Percentiles rank a stretch among this genome's conserved stretches.
These are phyloP conservation scores for Apolygus lucorum DNA, from an alignment of 1,140 invertebrate genomes.

Conservation along the genomic window DNA sequence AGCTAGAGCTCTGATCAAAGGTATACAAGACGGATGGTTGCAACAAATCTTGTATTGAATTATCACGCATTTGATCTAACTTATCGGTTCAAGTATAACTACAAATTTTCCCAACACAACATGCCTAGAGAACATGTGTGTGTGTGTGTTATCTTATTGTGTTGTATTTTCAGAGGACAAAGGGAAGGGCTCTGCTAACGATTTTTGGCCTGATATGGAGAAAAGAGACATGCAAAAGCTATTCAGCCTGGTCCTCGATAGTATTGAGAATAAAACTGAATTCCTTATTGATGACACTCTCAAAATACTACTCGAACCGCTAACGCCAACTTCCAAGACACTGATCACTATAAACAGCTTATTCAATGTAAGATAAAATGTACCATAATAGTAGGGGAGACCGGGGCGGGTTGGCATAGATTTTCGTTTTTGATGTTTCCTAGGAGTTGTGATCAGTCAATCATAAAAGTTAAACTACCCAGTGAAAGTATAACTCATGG, in stretches of 20 bases:
- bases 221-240: not conserved
- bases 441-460: no score
- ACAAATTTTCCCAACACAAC: no score
- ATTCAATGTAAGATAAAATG: not conserved
- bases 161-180: constrained; percentile 14
- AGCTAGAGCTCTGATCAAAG: not conserved
- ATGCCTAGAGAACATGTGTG: not conserved
- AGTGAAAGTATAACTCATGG: no score
- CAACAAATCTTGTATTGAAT: no score
- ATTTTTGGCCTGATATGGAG: not conserved
- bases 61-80: no score
- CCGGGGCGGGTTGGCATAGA: no score
- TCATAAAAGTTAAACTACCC: no score
- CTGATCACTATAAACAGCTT: not conserved
- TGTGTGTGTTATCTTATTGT: not conserved
- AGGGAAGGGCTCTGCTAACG: not conserved
- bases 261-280: constrained; percentile 11
- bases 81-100: no score
- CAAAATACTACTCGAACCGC: constrained; percentile 5
- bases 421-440: no score
- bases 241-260: constrained; percentile 8
- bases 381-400: not conserved
- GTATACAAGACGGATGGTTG: no score
- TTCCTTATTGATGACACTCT: constrained; percentile 12
- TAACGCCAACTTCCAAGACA: not conserved